Evolutionary conservation across 2,113 vertebrate species (phyloP).

Genomic region (Amazona vittata): DNA sequence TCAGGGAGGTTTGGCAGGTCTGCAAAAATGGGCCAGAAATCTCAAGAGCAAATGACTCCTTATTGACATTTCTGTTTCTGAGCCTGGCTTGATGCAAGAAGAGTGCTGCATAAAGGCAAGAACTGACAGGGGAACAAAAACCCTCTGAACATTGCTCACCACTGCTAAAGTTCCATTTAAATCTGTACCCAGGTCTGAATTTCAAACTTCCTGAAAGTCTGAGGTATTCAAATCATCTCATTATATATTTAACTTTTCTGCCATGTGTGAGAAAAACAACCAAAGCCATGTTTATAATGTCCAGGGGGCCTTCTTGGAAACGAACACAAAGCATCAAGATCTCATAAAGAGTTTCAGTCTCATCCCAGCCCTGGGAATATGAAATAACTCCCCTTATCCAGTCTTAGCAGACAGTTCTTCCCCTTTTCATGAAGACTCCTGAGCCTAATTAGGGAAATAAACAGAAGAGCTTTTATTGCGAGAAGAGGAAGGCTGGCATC

Average conservation of each 20-base stretch:
- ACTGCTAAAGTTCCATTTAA: not conserved
- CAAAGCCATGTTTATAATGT: not conserved
- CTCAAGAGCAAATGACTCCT: not conserved
- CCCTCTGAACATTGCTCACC: not conserved
- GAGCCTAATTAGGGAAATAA: not conserved
- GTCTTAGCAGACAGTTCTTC: not conserved
- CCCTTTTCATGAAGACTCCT: not conserved
- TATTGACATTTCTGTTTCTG: not conserved
- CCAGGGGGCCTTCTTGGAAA: not conserved
- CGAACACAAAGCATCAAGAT: not conserved
- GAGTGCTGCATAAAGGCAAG: not conserved
- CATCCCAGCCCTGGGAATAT: not conserved
- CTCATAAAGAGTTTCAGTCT: not conserved
- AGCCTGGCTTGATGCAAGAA: not conserved
- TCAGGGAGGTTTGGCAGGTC: not conserved
- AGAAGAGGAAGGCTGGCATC: not conserved
- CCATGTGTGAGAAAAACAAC: not conserved
- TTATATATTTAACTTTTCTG: not conserved
- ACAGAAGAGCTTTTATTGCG: not conserved
- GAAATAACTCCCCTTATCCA: not conserved
- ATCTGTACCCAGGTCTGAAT: not conserved
- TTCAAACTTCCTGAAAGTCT: not conserved
- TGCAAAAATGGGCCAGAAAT: not conserved
- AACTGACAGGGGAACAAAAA: not conserved
- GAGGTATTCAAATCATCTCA: not conserved